Percentiles rank a stretch among this genome's conserved stretches.
These are phyloP conservation scores for Agrilus mali DNA, from an alignment of 2,888 invertebrate genomes.

Conservation along the genomic window DNA sequence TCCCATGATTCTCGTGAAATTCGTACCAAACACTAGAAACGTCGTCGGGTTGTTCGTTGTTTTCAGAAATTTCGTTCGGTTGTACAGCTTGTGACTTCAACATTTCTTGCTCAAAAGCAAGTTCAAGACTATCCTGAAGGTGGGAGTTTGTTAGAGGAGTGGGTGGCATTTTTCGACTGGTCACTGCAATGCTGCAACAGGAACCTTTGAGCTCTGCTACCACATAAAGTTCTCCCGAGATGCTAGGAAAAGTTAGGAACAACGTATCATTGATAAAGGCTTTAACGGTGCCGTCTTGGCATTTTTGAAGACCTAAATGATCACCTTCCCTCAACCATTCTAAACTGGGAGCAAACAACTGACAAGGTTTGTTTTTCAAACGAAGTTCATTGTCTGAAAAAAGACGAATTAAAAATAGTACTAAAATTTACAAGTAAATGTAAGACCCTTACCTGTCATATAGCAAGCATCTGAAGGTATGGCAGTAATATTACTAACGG, in stretches of 20 bases:
- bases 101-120: slow-evolving; percentile 38
- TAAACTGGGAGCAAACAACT: slow-evolving; percentile 57
- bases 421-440: background rate
- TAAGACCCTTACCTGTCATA: slow-evolving; percentile 40
- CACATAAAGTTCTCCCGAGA: slow-evolving; percentile 54
- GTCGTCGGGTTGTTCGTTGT: background rate
- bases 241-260: slow-evolving; percentile 21
- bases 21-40: slow-evolving; percentile 37
- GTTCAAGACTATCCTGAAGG: slow-evolving; percentile 48
- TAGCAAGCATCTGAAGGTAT: slow-evolving; percentile 60
- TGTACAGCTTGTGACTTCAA: slow-evolving; percentile 6
- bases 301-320: slow-evolving; percentile 61
- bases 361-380: slow-evolving; percentile 51
- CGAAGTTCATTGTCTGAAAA: slow-evolving; percentile 52
- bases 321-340: slow-evolving; percentile 75
- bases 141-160: slow-evolving; percentile 38
- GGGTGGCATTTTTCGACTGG: slow-evolving; percentile 44
- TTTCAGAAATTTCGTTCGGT: slow-evolving; percentile 6
- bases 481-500: slow-evolving; percentile 45
- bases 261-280: slow-evolving; percentile 73
- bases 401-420: background rate
- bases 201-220: slow-evolving; percentile 73
- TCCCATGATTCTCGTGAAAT: slow-evolving; percentile 72
- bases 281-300: slow-evolving; percentile 54
- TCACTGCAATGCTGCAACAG: slow-evolving; percentile 64